Base-by-base conservation (phyloP, 2,113 vertebrate species). In the Podiceps cristatus region DNA sequence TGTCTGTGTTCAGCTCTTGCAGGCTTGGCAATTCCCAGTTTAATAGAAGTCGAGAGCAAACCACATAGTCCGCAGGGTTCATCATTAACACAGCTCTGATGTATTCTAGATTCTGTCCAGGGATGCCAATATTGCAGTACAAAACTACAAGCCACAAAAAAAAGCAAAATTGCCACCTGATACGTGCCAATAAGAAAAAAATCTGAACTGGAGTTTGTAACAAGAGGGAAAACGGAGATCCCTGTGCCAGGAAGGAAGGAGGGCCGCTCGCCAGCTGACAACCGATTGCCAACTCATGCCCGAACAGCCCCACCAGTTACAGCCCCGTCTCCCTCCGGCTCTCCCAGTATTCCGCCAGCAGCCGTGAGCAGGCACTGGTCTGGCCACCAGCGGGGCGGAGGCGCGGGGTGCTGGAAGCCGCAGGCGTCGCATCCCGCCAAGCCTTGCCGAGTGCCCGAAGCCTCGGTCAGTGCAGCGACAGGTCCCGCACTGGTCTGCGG, bases 381-480 rank as follows among this genome's bases (percentile, higher is more conserved):
- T 3, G 28, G 66, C 49, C 29, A 24, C 5, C 2, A 37, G 25
- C 1, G 1, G 7, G 47, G 7, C 11, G 20, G 27, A 25, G 53
- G 31, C 1, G 2, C 18, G 9, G 42, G 35, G 42, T 18, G 29
- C 52, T 4, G 19, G 33, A 33, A 75, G 3, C 24, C 2, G 1
- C 28, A 13, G 17, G n/a, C 6, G 3, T 24, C 8, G 1, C 0
- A 2, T 12, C 58, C 45, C 37, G 45, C 20, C 0, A 1, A 20
- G 16, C 10, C 56, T 12, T 55, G 28, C 3, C 5, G 2, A 25
- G 47, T 0, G 3, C 18, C 11, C 3, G 11, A 35, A 81, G 37
- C 44, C 47, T 11, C 7, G 0, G 6, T 17, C 20, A 1, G 27
- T 1, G 25, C 52, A 15, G 6, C 1, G 6, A 22, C 5, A 0